Percentiles rank a stretch among this genome's conserved stretches.
Conservation (phyloP, 2,797 vertebrate genomes). For the Trachurus trachurus region DNA sequence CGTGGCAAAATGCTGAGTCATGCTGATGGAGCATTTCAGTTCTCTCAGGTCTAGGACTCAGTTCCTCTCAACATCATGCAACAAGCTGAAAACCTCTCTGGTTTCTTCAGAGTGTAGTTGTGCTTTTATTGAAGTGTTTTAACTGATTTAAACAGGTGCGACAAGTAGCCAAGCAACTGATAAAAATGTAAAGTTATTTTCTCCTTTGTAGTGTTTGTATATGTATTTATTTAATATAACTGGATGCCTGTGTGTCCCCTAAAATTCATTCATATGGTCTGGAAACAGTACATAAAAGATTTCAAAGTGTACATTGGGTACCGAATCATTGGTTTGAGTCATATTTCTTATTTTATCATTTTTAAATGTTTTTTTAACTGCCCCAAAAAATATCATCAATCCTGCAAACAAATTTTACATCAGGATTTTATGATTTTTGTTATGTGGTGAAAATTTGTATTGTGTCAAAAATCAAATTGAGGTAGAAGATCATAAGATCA, state of each 20-base stretch:
- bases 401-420: background rate
- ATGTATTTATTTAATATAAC: background rate
- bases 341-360: background rate
- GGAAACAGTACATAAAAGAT: background rate
- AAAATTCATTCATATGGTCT: background rate
- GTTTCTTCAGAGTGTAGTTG: background rate
- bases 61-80: slow-evolving; percentile 32
- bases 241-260: background rate
- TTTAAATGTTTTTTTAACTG: background rate
- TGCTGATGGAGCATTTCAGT: slow-evolving; percentile 69
- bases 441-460: background rate
- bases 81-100: slow-evolving; percentile 26
- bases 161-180: background rate
- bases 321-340: background rate
- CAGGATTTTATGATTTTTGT: background rate
- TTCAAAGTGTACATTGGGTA: background rate
- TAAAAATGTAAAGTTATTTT: background rate
- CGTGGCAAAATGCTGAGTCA: slow-evolving; percentile 74
- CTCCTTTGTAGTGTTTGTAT: background rate
- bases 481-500: background rate
- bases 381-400: background rate
- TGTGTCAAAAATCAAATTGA: background rate
- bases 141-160: background rate
- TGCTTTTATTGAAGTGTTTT: background rate
- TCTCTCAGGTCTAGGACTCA: slow-evolving; percentile 15